A percentile compares a stretch with the other conserved stretches of the same genome.
These are phyloP conservation scores for Phalacrocorax pelagicus DNA, from an alignment of 2,113 vertebrate genomes.

Conservation along the genomic window DNA sequence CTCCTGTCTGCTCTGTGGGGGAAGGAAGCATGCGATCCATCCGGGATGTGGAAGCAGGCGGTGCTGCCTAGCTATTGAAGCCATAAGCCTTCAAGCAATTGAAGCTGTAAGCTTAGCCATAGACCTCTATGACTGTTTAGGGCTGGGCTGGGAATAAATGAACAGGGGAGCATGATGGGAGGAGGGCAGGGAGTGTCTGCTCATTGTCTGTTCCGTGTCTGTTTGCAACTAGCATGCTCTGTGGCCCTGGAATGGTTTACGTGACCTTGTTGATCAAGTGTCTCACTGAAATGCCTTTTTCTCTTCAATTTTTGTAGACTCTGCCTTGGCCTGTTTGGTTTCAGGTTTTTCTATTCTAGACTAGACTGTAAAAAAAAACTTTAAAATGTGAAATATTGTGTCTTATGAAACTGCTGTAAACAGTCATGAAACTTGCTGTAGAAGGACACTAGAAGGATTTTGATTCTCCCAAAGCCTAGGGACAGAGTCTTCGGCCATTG, in stretches of 20 bases:
- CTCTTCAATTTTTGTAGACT: background rate
- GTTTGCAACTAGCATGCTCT: background rate
- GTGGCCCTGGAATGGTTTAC: background rate
- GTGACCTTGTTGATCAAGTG: background rate
- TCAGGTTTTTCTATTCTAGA: background rate
- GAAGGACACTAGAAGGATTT: background rate
- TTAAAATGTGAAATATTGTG: background rate
- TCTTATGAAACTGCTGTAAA: background rate
- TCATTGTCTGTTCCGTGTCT: background rate
- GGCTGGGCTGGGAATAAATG: background rate
- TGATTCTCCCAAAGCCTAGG: background rate
- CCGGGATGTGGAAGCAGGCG: fast-evolving
- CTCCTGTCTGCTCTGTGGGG: fast-evolving
- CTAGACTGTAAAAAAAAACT: background rate
- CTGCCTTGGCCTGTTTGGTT: background rate
- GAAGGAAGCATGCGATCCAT: background rate
- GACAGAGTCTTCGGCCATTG: background rate
- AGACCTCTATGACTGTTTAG: background rate
- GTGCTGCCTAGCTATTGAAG: background rate
- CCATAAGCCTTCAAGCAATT: background rate
- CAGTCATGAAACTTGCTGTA: background rate
- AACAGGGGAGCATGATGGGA: background rate
- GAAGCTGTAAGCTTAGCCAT: background rate
- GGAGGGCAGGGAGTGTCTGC: background rate
- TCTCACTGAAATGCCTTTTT: background rate